Percentiles rank a stretch among this genome's conserved stretches.
Evolutionary conservation across 2,888 invertebrate genomes (phyloP).

Genomic region (Nycteola revayana): DNA sequence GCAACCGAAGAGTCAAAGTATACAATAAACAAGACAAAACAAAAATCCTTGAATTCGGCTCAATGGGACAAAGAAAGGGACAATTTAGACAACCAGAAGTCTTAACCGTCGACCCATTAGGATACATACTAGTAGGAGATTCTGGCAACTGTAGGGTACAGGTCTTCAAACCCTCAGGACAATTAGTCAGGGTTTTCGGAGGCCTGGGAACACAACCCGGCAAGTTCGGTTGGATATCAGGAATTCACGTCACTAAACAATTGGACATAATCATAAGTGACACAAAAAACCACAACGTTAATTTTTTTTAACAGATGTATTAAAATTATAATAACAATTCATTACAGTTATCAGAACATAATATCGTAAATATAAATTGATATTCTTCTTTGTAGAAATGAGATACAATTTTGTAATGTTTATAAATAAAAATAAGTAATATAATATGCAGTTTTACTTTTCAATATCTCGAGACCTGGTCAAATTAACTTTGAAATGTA

Average conservation of each 20-base stretch:
- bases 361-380: slow-evolving; percentile 34
- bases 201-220: slow-evolving; percentile 68
- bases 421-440: too few relatives aligned
- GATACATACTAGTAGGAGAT: slow-evolving; percentile 90
- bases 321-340: slow-evolving; percentile 55
- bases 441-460: too few relatives aligned
- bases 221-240: slow-evolving; percentile 87
- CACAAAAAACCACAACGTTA: slow-evolving; percentile 77
- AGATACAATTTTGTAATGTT: slow-evolving; percentile 45
- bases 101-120: slow-evolving; percentile 86
- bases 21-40: slow-evolving; percentile 77
- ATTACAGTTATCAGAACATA: slow-evolving; percentile 50
- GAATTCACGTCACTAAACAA: slow-evolving; percentile 82
- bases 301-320: slow-evolving; percentile 56
- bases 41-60: slow-evolving; percentile 84
- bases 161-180: slow-evolving; percentile 87
- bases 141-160: slow-evolving; percentile 89
- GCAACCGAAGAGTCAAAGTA: slow-evolving; percentile 86
- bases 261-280: slow-evolving; percentile 84
- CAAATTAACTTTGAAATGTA: too few relatives aligned
- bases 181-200: slow-evolving; percentile 85
- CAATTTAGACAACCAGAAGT: slow-evolving; percentile 89
- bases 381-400: slow-evolving; percentile 16
- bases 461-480: too few relatives aligned
- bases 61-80: slow-evolving; percentile 84